Base-by-base conservation (phyloP, 2,797 vertebrate species). In the Vireo griseus region DNA sequence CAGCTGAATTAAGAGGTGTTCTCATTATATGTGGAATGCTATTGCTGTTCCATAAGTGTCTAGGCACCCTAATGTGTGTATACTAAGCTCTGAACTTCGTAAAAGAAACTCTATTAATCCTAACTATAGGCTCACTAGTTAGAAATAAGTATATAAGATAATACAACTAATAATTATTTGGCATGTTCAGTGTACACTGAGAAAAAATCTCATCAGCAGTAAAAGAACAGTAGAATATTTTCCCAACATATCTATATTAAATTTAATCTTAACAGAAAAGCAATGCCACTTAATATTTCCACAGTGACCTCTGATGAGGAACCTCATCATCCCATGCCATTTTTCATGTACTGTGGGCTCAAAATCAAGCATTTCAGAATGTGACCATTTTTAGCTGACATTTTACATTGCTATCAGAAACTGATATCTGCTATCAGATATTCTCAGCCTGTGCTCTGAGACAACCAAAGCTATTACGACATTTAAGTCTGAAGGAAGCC, bases 1-100 rank as follows among this genome's bases (percentile, higher is more conserved):
- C 52, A 63, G 78, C 25, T 93, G 89, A 95, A 92, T 96, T 95
- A 95, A 90, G 91, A 94, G 94, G 62, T 69, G 81, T 96, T 95
- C 71, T 89, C 63, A 91, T 94, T 95, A 90, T 67, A 86, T 93
- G 37, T 74, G 74, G 83, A 95, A 93, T 92, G 45, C 1, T 7
- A 45, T 88, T 84, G 52, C 67, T 74, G 54, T 21, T 95, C 65
- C 67, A 4, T 54, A 90, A 88, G 31, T 69, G 59, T 37, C 35
- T 54, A 7, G 61, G 72, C 57, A 76, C 28, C 31, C 48, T 83
- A 88, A 93, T 88, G 48, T 72, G 62, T 80, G 19, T 68, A 48
- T 75, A 33, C 26, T 74, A 55, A 83, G 47, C 42, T 26, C 40
- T 86, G 65, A 66, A 67, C 20, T 67, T 87, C 47, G 62, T 87